Evolutionary conservation across 2,113 vertebrate species (phyloP).

Genomic region (Percina caprodes): DNA sequence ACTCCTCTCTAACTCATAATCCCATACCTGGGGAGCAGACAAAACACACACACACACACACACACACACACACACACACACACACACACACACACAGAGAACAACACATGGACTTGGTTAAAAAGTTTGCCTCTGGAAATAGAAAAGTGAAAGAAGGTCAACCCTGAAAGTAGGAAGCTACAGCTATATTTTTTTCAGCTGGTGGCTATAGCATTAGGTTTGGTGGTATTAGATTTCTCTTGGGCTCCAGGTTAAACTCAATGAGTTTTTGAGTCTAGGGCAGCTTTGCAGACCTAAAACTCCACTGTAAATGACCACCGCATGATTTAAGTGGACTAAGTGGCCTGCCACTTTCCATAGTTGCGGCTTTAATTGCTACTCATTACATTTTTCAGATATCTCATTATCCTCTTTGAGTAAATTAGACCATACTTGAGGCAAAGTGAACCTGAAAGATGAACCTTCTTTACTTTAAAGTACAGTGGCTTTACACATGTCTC

Average conservation of each 20-base stretch:
- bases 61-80: too few relatives aligned
- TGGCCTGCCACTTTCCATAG: conserved; percentile 32
- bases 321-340: conserved; percentile 28
- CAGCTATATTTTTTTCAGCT: not conserved
- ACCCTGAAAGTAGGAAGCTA: not conserved
- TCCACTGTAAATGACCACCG: conserved; percentile 19
- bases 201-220: not conserved
- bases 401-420: conserved; percentile 3
- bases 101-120: not conserved
- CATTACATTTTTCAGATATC: conserved; percentile 29
- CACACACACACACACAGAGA: conserved; percentile 16
- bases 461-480: conserved; percentile 26
- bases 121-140: not conserved
- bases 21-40: conserved; percentile 88
- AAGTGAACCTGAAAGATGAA: conserved; percentile 28
- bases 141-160: not conserved
- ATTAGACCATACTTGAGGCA: conserved; percentile 22
- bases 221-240: conserved; percentile 5
- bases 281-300: conserved; percentile 25
- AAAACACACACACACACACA: conserved; percentile 28
- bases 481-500: conserved; percentile 11
- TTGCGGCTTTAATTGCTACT: conserved; percentile 32
- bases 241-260: conserved; percentile 22
- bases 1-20: conserved; percentile 93
- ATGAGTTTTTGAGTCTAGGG: not conserved